Evolutionary conservation across 1,140 invertebrate species (phyloP), one percentile per base, ranked within the genome.

Genomic region (Notospermus geniculatus): DNA sequence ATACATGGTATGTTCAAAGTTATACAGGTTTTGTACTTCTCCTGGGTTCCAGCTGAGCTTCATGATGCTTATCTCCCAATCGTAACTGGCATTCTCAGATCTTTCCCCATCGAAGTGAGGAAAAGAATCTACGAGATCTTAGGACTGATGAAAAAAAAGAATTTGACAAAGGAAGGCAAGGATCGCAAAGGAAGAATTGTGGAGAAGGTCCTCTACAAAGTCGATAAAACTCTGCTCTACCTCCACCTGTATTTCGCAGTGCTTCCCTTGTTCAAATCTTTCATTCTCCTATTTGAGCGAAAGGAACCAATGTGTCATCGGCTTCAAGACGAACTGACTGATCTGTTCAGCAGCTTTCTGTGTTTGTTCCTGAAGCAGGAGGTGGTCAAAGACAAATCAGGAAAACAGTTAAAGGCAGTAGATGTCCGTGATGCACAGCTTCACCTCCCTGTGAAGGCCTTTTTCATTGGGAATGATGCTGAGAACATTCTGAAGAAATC

Each of bases 1-100:
- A 70, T 57, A 7, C 19, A 39, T 1, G 11, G 54, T 5, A 1
- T 72, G 57, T 41, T 66, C 1, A 60, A 68, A 63, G 68, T 61
- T 1, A 66, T 50, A 13, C 41, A 15, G 11, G 36, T 71, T 2
- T 68, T 71, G 43, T 70, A 68, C 57, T 71, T 41, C 59, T 2
- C 36, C 19, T 69, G 68, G 29, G 27, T 67, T 13, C 11, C 1
- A 2, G 46, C 50, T 36, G 55, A 55, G 32, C 43, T 64, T 2
- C 19, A 63, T 27, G 13, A 13, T 9, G 1, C 53, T 22, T 63
- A 59, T 63, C 5, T 22, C 17, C 13, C 9, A 0, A 15, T 54
- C 23, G 46, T 63, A 4, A 39, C 28, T 32, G n/a, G 11, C 15
- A 43, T 62, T 45, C 50, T 59, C 17, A 60, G 53, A 36, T 15